These are phyloP conservation scores for Drosophila cracens DNA, from an alignment of 2,888 invertebrate genomes.

Conservation along the genomic window DNA sequence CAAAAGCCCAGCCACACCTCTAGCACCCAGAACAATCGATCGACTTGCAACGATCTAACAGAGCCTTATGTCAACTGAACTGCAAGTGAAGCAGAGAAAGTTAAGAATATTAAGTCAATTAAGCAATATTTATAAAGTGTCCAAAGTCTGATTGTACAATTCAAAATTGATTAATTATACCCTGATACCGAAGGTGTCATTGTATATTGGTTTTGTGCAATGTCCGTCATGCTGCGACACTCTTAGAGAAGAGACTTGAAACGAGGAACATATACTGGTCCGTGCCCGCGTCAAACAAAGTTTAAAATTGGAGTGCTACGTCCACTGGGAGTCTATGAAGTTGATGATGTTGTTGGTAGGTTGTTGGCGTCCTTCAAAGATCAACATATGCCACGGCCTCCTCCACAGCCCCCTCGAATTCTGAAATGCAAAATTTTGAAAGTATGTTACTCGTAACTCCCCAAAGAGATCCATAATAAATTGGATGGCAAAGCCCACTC, in stretches of 20 bases:
- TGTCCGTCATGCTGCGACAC: not conserved
- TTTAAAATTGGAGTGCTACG: no score
- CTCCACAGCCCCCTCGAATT: not conserved
- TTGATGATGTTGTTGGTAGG: not conserved
- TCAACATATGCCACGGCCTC: not conserved
- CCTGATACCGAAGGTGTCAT: not conserved
- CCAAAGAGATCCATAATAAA: not conserved
- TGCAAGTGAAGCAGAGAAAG: not conserved
- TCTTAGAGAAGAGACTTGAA: no score
- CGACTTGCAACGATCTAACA: not conserved
- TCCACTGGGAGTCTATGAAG: not conserved
- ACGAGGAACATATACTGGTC: no score
- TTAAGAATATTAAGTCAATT: not conserved
- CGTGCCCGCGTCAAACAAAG: no score
- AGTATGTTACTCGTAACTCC: no score
- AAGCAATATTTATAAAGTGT: not conserved
- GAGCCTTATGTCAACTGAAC: not conserved
- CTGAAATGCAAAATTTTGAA: no score
- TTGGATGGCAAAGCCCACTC: not conserved
- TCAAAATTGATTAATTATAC: not conserved
- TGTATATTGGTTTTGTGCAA: not conserved
- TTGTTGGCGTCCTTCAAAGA: not conserved
- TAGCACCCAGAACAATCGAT: not conserved
- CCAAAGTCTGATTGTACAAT: not conserved
- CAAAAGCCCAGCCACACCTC: not conserved